phyloP scores from a whole-genome alignment of 53 echinoderm and acorn worm genomes.

The Temnopleurus reevesii region DNA sequence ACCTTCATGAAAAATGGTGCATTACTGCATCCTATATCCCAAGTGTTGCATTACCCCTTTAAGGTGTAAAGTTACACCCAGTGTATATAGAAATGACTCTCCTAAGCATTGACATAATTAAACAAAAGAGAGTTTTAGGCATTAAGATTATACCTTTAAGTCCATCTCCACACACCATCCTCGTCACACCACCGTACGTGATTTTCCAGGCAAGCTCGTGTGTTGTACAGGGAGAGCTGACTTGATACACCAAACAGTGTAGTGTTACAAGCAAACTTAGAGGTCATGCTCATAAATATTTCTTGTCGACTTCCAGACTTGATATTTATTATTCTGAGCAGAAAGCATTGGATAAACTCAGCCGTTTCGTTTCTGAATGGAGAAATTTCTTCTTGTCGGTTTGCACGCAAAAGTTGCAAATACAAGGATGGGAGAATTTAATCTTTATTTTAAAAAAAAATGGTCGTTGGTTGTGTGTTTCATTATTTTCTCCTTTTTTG shows the following conservation, averaged over 20 bases:
- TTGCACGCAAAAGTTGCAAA: background rate
- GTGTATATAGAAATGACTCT: too few species aligned
- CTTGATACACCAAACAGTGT: conserved; percentile 6
- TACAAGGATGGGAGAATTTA: background rate
- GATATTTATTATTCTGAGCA: background rate
- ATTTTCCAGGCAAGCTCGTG: background rate
- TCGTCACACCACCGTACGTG: background rate
- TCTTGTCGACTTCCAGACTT: background rate
- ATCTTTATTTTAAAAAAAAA: background rate
- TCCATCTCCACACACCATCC: background rate
- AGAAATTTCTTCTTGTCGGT: background rate
- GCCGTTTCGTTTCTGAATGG: background rate
- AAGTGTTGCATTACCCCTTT: too few species aligned
- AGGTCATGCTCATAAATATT: conserved; percentile 45
- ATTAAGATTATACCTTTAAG: background rate
- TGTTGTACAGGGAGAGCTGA: too few species aligned
- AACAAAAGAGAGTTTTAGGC: too few species aligned
- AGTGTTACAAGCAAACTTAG: conserved; percentile 45
- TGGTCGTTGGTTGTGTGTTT: background rate
- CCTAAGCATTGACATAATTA: too few species aligned
- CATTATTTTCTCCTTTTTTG: too few species aligned
- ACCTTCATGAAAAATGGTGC: too few species aligned
- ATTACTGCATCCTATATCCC: too few species aligned
- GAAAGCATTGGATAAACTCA: too few species aligned
- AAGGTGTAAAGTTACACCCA: too few species aligned